Evolutionary conservation across 2,113 vertebrate species (phyloP).

Genomic region (Oxyruncus cristatus): DNA sequence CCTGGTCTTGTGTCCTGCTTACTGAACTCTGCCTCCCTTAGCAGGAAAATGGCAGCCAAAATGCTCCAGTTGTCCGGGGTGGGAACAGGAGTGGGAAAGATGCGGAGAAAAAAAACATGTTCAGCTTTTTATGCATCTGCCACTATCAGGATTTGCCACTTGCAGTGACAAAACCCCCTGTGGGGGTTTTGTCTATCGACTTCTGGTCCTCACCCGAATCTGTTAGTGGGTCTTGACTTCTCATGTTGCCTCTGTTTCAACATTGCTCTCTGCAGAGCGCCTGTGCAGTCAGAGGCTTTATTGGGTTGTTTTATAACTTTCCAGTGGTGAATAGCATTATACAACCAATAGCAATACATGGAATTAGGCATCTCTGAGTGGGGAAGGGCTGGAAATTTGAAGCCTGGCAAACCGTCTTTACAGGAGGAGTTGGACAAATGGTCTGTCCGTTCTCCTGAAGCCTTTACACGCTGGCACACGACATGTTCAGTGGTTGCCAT

Average conservation of each 20-base stretch:
- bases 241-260: not conserved
- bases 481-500: not conserved
- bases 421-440: not conserved
- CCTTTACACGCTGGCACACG: not conserved
- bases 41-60: conserved; percentile 11
- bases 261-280: not conserved
- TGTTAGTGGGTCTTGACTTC: not conserved
- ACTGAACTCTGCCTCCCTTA: not conserved
- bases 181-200: not conserved
- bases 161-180: not conserved
- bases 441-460: not conserved
- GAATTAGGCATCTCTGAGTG: not conserved
- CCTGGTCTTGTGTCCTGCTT: not conserved
- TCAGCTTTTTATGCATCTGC: not conserved
- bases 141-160: not conserved
- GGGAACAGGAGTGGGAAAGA: not conserved
- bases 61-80: not conserved
- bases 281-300: not conserved
- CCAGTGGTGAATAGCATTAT: not conserved
- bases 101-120: not conserved
- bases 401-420: not conserved
- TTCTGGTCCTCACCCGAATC: not conserved
- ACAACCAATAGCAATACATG: not conserved
- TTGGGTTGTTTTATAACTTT: not conserved
- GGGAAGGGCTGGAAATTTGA: not conserved